A percentile compares a stretch with the other conserved stretches of the same genome.
Conservation (phyloP, 2,797 vertebrate species). For the Sternarchorhynchus goeldii region DNA sequence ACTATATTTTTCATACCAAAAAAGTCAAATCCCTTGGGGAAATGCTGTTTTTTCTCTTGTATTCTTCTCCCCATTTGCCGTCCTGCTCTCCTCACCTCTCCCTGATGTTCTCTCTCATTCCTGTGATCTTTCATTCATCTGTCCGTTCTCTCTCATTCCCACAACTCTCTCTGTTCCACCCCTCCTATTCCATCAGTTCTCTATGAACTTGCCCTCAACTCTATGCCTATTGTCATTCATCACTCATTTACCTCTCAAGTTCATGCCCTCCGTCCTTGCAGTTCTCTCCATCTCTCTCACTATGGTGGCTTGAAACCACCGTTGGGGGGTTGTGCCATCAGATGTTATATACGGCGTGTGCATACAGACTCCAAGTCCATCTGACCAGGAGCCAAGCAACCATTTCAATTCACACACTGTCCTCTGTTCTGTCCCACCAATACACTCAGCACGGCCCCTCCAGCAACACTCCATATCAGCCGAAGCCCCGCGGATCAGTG, state of each 20-base stretch:
- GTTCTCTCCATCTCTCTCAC: neutral
- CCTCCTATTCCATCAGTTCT: neutral
- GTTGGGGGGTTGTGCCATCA: constrained; percentile 8
- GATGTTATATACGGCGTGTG: constrained; percentile 17
- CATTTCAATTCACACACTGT: constrained; percentile 25
- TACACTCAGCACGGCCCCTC: constrained; percentile 2
- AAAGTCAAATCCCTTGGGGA: neutral
- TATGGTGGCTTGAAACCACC: too few species aligned
- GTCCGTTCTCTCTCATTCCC: neutral
- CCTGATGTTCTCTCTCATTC: neutral
- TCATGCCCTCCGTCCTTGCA: neutral
- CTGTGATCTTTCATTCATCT: neutral
- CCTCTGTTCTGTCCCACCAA: constrained; percentile 14
- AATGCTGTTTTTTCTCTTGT: neutral
- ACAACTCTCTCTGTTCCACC: neutral
- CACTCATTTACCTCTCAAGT: neutral
- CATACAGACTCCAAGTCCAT: constrained; percentile 18
- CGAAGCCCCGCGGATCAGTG: neutral
- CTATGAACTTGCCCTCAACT: neutral
- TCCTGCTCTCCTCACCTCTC: neutral
- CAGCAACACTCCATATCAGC: neutral
- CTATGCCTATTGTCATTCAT: neutral
- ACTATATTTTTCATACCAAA: constrained; percentile 1
- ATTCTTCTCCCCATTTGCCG: constrained; percentile 10
- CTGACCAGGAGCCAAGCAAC: constrained; percentile 17